phyloP scores from a whole-genome alignment of 2,113 vertebrate species.

The Pagrus major region DNA sequence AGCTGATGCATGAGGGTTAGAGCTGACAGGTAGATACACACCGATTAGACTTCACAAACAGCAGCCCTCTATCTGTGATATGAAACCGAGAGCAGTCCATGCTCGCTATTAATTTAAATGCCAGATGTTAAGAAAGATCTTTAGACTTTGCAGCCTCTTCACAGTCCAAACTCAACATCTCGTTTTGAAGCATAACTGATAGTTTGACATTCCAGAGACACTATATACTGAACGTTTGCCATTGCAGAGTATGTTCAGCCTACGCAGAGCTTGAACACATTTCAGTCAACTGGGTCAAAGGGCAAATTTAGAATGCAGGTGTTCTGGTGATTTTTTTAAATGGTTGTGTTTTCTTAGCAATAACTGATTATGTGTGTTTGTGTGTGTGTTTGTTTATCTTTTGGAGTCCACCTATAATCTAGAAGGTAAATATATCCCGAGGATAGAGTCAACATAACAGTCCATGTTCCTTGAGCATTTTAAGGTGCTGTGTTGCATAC shows the following conservation, averaged over 20 bases:
- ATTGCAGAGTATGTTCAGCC: not conserved
- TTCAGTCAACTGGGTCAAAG: not conserved
- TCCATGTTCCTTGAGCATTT: not conserved
- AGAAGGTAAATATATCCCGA: not conserved
- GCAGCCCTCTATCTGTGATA: not conserved
- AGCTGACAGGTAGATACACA: slow-evolving; percentile 23
- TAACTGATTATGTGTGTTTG: not conserved
- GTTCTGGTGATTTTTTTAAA: not conserved
- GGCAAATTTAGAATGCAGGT: not conserved
- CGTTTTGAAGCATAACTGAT: slow-evolving; percentile 3
- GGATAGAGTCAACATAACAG: not conserved
- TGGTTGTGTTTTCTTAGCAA: not conserved
- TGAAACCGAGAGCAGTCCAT: slow-evolving; percentile 37
- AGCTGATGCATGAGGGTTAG: slow-evolving; percentile 36
- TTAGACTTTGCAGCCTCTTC: not conserved
- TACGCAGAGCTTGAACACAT: not conserved
- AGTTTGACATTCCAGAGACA: not conserved
- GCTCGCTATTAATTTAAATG: slow-evolving; percentile 14
- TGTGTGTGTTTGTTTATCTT: not conserved
- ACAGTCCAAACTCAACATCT: slow-evolving; percentile 1
- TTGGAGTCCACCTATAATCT: not conserved
- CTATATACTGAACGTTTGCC: not conserved
- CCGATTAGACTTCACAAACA: slow-evolving; percentile 23
- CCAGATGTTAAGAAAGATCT: not conserved
- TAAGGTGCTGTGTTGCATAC: not conserved